phyloP scores from a whole-genome alignment of 1,140 invertebrate species.

The Nephotettix cincticeps region DNA sequence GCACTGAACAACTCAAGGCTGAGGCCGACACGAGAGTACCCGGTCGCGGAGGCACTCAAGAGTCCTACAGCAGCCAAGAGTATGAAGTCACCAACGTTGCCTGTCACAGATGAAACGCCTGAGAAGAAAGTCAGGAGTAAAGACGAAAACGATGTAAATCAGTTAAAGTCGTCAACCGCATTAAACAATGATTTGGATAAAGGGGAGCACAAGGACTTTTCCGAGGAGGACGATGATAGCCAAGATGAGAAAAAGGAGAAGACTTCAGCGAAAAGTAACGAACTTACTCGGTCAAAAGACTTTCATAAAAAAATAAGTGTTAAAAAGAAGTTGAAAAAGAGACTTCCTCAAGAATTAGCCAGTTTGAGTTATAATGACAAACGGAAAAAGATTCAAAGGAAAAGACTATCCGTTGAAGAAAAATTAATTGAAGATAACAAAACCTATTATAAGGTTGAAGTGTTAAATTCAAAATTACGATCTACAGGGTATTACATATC shows the following conservation, averaged over 20 bases:
- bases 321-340: neutral
- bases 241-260: neutral
- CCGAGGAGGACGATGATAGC: neutral
- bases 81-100: neutral
- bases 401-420: conserved; percentile 56
- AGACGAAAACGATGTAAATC: neutral
- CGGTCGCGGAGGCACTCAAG: neutral
- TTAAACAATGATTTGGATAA: neutral
- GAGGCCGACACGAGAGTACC: neutral
- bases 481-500: conserved; percentile 55
- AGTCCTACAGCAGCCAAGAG: neutral
- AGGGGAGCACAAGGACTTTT: neutral
- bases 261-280: too few species aligned
- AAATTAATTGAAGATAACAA: conserved; percentile 59
- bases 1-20: conserved; percentile 18
- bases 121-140: neutral
- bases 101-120: neutral
- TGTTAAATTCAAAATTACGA: conserved; percentile 64
- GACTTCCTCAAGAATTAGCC: neutral
- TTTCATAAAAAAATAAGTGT: neutral
- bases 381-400: conserved; percentile 37
- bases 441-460: conserved; percentile 72
- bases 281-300: neutral
- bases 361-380: neutral
- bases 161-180: neutral